Evolutionary conservation across 2,888 invertebrate genomes (phyloP), one percentile per base, ranked within the genome.

Genomic region (Caenorhabditis drosophilae): DNA sequence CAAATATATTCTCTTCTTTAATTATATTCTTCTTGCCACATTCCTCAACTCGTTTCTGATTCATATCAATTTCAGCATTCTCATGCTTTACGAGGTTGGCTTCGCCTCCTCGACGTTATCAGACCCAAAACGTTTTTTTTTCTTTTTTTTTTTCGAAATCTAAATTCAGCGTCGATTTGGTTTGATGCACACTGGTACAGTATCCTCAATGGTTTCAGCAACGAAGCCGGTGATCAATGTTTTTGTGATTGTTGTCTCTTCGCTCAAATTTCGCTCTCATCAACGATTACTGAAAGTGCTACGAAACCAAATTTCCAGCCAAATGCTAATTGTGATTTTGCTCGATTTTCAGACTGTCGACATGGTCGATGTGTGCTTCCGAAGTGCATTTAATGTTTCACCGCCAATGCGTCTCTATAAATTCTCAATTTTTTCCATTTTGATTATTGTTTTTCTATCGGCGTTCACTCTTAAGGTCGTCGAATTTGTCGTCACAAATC

Each of bases 181-280:
- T 20, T 51, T 80, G 15, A 70, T 80, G 74, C 79, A 80, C 59
- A 73, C 77, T 6, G 70, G 70, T 12, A 79, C 80, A 4, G 78
- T 80, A 2, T 76, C 79, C 1, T 67, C 75, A 15, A 76, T 80
- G 34, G 75, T 80, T n/a, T 73, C 78, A 0, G 78, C 77, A 1
- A 71, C 76, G 18, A 80, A 80, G 45, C 80, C 80, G 0, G 54
- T 80, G 22, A 76, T 80, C 36, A 76, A 77, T 59, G 67, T 67
- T 1, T 58, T 75, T 45, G 66, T 78, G 38, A 70, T 80, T 27
- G 46, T 67, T 3, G 47, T 80, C 7, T 78, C 79, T 40, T 55
- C 59, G 2, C 26, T 70, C n/a, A 68, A 69, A 31, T 66, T 66
- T 31, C 44, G 53, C 26, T 48, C 48, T 15, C 60, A 64, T 64